Conservation (phyloP, 1,140 invertebrate species). For the Panulirus ornatus region DNA sequence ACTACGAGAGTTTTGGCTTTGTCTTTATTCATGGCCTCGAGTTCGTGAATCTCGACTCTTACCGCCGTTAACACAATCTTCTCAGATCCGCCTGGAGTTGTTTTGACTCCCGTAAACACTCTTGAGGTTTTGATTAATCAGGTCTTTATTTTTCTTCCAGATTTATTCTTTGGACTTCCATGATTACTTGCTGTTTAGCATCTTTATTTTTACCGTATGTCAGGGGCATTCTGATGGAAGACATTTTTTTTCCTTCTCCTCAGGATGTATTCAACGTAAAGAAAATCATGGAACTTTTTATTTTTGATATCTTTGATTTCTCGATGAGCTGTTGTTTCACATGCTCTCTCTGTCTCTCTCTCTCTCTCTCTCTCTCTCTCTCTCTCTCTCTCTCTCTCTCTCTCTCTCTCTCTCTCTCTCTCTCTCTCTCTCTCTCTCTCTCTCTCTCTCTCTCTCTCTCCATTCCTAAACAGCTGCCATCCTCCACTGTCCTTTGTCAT, state of each 20-base stretch:
- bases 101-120: background rate
- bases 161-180: background rate
- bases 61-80: constrained; percentile 13
- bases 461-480: background rate
- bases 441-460: constrained; percentile 31
- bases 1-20: constrained; percentile 2
- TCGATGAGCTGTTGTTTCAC: no score
- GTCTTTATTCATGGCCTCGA: constrained; percentile 22
- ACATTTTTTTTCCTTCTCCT: no score
- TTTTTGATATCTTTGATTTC: no score
- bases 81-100: background rate
- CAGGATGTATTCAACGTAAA: no score
- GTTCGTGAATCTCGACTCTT: background rate
- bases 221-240: no score
- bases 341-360: background rate
- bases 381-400: no score
- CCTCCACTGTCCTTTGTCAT: no score
- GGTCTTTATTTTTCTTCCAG: background rate
- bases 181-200: no score
- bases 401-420: background rate
- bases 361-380: constrained; percentile 27
- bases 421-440: constrained; percentile 36
- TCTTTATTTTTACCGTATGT: no score
- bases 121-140: background rate
- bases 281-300: no score